Conservation (phyloP, 2,797 vertebrate species). For the Taenioides sp. region DNA sequence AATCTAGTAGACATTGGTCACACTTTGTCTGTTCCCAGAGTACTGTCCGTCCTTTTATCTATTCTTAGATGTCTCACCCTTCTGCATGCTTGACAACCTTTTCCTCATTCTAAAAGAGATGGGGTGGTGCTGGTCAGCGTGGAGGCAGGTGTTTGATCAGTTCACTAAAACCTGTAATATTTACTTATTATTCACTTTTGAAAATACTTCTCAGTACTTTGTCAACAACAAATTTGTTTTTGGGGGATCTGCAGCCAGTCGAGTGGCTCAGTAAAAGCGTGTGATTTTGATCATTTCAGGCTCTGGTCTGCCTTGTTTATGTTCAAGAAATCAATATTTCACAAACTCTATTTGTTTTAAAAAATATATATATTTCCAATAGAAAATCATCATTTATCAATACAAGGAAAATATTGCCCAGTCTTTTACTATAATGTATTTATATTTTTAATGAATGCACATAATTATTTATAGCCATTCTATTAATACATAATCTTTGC, state of each 20-base stretch:
- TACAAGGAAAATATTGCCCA: background rate
- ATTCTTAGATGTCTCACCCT: conserved; percentile 67
- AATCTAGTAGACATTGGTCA: conserved; percentile 62
- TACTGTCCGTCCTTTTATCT: conserved; percentile 63
- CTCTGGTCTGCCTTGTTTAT: too few relatives aligned
- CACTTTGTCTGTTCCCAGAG: conserved; percentile 59
- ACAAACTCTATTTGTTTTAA: too few relatives aligned
- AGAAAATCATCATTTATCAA: too few relatives aligned
- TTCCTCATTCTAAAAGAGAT: background rate
- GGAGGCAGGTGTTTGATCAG: background rate
- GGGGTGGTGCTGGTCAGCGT: background rate
- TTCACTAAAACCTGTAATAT: background rate
- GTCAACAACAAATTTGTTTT: too few relatives aligned
- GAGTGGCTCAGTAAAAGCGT: too few relatives aligned
- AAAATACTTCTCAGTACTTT: too few relatives aligned
- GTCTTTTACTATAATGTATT: background rate
- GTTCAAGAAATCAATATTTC: too few relatives aligned
- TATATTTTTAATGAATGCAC: background rate
- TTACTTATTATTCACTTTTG: too few relatives aligned
- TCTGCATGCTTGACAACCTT: conserved; percentile 45
- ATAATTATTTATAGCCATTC: background rate
- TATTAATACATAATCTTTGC: background rate
- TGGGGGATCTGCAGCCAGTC: too few relatives aligned
- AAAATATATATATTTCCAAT: too few relatives aligned
- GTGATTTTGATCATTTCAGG: too few relatives aligned